Evolutionary conservation across 2,888 invertebrate genomes (phyloP), one percentile per base, ranked within the genome.

Genomic region (Venustoraphidia nigricollis): DNA sequence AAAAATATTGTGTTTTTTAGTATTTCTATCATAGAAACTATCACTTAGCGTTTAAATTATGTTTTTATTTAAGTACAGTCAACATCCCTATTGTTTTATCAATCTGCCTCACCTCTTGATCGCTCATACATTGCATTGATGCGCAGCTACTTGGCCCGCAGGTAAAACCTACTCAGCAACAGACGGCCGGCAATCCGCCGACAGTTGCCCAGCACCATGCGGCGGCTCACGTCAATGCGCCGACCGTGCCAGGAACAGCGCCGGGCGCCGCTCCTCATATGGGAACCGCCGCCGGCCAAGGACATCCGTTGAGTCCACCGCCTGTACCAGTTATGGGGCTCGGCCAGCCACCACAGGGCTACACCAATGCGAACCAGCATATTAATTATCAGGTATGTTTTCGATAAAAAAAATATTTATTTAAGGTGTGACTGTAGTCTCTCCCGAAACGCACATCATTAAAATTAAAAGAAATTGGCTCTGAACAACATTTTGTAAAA

Each of bases 121-220:
- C 56, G 64, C 66, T 66, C 65, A 66, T 65, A 65, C 64, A 65
- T 66, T 65, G 63, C 64, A 45, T 66, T 66, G 65, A 66, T 66
- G 65, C 64, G 66, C 66, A 67, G 65, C 65, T 65, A 64, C 65
- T 66, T 65, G 63, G 65, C 64, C 65, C 64, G 61, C 65, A 80
- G 76, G 88, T 88, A 58, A 88, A 89, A 66, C 88, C 88, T 49
- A 79, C 77, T 5, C 89, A 91, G 64, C 91, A 89, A 66, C 77
- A 88, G 38, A 69, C 69, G 48, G 69, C 65, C 50, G 68, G 65
- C 27, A 27, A 27, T 27, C 27, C 55, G 57, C 55, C 57, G 59
- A 59, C 52, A 9, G 50, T 57, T 44, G 59, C 57, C 47, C 56
- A 47, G 9, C 51, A 51, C 36, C 51, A 51, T 37, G 45, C 48